Percentiles rank a stretch among this genome's conserved stretches.
phyloP scores from a whole-genome alignment of 2,888 invertebrate species.

The Synergus laeviventris region DNA sequence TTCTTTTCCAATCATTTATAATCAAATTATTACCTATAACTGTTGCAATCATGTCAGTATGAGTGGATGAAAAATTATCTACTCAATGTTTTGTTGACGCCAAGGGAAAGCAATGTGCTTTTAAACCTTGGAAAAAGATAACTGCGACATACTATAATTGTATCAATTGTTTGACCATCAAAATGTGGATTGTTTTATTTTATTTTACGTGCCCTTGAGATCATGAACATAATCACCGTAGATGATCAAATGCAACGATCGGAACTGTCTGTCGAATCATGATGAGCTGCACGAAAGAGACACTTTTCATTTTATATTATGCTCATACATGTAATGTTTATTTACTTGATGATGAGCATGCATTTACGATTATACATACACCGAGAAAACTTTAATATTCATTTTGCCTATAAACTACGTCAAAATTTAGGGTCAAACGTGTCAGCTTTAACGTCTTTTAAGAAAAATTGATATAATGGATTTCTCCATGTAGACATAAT shows the following conservation, averaged over 20 bases:
- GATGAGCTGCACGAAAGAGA: slow-evolving; percentile 20
- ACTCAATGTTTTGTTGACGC: background rate
- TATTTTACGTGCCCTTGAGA: background rate
- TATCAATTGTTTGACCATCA: background rate
- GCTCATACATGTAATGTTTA: slow-evolving; percentile 13
- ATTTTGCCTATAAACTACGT: no score
- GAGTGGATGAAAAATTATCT: background rate
- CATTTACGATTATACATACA: background rate
- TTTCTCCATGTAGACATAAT: no score
- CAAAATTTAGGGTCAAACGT: no score
- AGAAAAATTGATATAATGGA: no score
- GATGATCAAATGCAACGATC: slow-evolving; percentile 17
- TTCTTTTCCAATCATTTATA: no score
- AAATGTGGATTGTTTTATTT: background rate
- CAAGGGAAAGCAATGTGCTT: background rate
- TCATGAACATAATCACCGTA: background rate
- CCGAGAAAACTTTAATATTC: no score
- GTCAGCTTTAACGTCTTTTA: background rate
- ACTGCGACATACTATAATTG: background rate
- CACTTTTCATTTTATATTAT: background rate
- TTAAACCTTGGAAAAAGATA: background rate
- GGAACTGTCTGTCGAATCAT: slow-evolving; percentile 2
- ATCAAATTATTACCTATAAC: no score
- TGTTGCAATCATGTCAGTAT: background rate
- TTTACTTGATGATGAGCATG: background rate